Evolutionary conservation across 1,140 invertebrate genomes (phyloP), one percentile per base, ranked within the genome.

Genomic region (Grapholita molesta): DNA sequence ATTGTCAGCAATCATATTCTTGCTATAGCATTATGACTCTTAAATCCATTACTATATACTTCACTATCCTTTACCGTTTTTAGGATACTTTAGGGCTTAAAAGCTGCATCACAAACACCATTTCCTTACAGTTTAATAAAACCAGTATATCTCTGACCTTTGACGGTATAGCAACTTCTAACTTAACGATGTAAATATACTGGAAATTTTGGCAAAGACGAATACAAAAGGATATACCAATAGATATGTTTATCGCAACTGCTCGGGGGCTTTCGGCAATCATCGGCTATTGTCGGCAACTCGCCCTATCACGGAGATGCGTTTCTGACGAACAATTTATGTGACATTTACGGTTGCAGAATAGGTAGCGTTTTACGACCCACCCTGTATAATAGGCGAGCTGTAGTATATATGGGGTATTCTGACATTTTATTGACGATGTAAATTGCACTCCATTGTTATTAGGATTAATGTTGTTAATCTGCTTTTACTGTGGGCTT

Each of bases 321-420:
- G 28, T 32, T 61, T 30, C 12, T 61, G 55, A 61, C 55, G 55
- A 61, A 61, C 55, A 61, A 61, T 61, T 61, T 61, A 61, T 61
- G 55, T 61, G 55, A 61, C 55, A 61, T 61, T 61, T 61, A 61
- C 55, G 25, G 25, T n/a, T 32, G 55, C 55, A 28, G 21, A 30
- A 30, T 30, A 30, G 55, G 55, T 30, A 61, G 25, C 55, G 18
- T 61, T 61, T 61, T 61, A 61, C 21, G 55, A 18, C 4, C 24
- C 53, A 6, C 55, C 55, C 55, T 61, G 55, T 61, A 61, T 32
- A 61, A 61, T 32, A 18, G 15, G n/a, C 5, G 15, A 6, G 23
- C 23, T 7, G 24, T 5, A 15, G 15, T n/a, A 23, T 61, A 55
- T 55, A 61, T 61, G 28, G 55, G 25, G n/a, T 30, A 30, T 28